Evolutionary conservation across 2,113 vertebrate species (phyloP), one percentile per base, ranked within the genome.

Genomic region (Numida meleagris): DNA sequence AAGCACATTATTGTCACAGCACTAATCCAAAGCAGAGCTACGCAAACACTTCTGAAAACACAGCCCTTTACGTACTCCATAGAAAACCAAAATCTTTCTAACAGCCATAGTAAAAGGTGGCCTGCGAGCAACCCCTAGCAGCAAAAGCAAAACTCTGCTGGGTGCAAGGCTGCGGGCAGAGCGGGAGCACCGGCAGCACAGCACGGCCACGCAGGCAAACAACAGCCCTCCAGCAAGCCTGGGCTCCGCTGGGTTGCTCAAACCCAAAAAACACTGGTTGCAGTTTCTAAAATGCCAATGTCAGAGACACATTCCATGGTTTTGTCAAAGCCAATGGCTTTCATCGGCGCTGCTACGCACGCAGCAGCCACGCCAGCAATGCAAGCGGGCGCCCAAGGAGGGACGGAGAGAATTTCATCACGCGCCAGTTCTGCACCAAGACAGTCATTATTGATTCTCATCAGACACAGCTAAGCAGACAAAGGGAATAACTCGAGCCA

Each of bases 401-500:
- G 38, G 71, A 43, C 40, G 25, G 55, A 57, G 45, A 79, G 34
- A 65, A 93, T 74, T 83, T 55, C 67, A 90, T 74, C 75, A 91
- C 77, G 68, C n/a, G 34, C 8, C 68, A 33, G 43, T 61, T 95
- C 78, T 33, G 36, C 19, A 66, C 5, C 2, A 89, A 82, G 81
- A 93, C 46, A 48, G 53, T 68, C 80, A 73, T 94, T 93, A 88
- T 25, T 75, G 80, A 91, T 88, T 93, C 48, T 78, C 88, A 84
- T 53, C 93, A 94, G 77, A 79, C 48, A 72, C 73, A 45, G 66
- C 70, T 53, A 88, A 57, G 58, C 73, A 95, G 73, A 95, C 90
- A 96, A 94, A 94, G 93, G 83, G 77, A 96, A 86, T 68, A 88
- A 96, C 76, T 78, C 31, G 33, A 88, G 74, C 74, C 92, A 95